Percentiles rank a stretch among this genome's conserved stretches.
These are phyloP conservation scores for Drosophila murphyi DNA, from an alignment of 1,140 invertebrate genomes.

Conservation along the genomic window DNA sequence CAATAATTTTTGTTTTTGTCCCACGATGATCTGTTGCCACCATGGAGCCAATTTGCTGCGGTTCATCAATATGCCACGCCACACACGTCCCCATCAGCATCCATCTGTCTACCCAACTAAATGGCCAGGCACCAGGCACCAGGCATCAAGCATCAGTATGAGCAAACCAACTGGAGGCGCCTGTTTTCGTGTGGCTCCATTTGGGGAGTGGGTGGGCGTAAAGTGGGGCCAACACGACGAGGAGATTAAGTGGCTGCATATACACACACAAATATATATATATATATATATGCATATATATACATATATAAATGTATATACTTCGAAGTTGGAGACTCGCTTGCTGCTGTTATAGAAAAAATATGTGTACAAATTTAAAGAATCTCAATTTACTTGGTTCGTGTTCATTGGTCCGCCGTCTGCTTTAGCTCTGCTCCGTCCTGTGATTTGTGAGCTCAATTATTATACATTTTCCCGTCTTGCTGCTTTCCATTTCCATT, in stretches of 20 bases:
- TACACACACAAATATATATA: conserved; percentile 2
- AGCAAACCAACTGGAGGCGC: conserved; percentile 42
- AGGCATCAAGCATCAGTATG: conserved; percentile 30
- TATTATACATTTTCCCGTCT: conserved; percentile 72
- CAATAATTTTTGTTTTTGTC: background rate
- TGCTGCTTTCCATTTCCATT: conserved; percentile 8
- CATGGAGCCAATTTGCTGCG: conserved; percentile 77
- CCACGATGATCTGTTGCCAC: conserved; percentile 56
- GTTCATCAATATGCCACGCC: conserved; percentile 80
- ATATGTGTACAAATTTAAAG: conserved; percentile 83
- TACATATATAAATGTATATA: background rate
- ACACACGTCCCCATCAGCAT: conserved; percentile 42
- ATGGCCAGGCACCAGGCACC: conserved; percentile 52
- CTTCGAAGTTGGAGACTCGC: conserved; percentile 21
- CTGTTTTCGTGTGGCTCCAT: conserved; percentile 43
- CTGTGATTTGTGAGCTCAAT: conserved; percentile 80
- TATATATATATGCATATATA: conserved; percentile 37
- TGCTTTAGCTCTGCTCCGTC: conserved; percentile 51
- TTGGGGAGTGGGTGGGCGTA: conserved; percentile 9
- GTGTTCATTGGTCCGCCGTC: conserved; percentile 67
- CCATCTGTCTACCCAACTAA: conserved; percentile 58
- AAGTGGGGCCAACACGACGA: conserved; percentile 25
- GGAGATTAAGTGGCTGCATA: conserved; percentile 78
- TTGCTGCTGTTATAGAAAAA: conserved; percentile 61
- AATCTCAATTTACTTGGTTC: conserved; percentile 79